Conservation (phyloP, 2,888 invertebrate genomes). For the Hypsopygia costalis region DNA sequence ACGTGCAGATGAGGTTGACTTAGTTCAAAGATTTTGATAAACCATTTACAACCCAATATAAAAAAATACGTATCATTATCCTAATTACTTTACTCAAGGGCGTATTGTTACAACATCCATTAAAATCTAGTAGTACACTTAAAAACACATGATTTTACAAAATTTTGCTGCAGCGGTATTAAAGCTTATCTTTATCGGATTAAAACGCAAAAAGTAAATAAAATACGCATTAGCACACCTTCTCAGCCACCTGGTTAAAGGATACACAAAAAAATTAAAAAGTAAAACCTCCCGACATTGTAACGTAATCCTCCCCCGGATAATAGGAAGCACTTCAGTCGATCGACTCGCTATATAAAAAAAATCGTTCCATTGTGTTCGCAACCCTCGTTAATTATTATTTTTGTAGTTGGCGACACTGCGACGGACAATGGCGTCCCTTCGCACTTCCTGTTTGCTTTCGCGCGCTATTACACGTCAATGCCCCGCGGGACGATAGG, state of each 20-base stretch:
- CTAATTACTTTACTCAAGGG: too few relatives aligned
- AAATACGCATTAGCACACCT: slow-evolving; percentile 71
- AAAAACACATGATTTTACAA: too few relatives aligned
- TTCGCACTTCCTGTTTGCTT: slow-evolving; percentile 76
- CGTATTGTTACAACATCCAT: too few relatives aligned
- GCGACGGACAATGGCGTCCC: slow-evolving; percentile 65
- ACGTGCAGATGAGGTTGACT: too few relatives aligned
- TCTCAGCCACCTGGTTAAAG: slow-evolving; percentile 57
- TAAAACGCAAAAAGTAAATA: slow-evolving; percentile 46
- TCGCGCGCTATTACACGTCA: slow-evolving; percentile 80
- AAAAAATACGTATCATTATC: too few relatives aligned
- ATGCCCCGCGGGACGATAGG: slow-evolving; percentile 67
- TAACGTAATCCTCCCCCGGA: slow-evolving; percentile 68
- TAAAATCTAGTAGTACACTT: too few relatives aligned
- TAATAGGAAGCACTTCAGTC: slow-evolving; percentile 77
- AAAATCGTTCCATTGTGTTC: slow-evolving; percentile 59
- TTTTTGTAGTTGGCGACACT: slow-evolving; percentile 79
- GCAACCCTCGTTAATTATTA: slow-evolving; percentile 78
- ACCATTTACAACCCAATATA: too few relatives aligned
- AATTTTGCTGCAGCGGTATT: too few relatives aligned
- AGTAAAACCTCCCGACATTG: slow-evolving; percentile 51
- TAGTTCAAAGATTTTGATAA: too few relatives aligned
- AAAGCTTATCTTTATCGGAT: slow-evolving; percentile 41
- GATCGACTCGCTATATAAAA: slow-evolving; percentile 71
- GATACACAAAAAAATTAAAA: slow-evolving; percentile 40